phyloP scores from a whole-genome alignment of 2,797 vertebrate species.

The Pseudochirops cupreus region DNA sequence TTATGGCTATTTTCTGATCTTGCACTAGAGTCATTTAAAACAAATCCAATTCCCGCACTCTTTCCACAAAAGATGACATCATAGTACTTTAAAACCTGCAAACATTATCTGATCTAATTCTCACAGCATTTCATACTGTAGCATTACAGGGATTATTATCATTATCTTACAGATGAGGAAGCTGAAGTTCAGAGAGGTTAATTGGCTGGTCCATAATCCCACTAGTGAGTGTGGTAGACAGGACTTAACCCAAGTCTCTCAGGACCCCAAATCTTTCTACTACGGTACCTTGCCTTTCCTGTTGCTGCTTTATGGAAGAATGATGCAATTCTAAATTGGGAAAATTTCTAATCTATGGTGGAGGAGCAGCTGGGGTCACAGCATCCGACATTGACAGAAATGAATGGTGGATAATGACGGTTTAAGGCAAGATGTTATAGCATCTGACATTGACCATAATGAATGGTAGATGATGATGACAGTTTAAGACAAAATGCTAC shows the following conservation, averaged over 20 bases:
- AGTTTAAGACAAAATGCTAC: constrained; percentile 56
- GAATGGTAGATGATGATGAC: constrained; percentile 8
- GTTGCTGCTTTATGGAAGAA: neutral
- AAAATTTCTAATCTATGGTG: constrained; percentile 3
- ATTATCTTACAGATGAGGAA: neutral
- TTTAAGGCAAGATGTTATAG: constrained; percentile 53
- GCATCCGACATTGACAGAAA: constrained; percentile 42
- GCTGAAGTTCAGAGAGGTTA: neutral
- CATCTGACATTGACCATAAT: constrained; percentile 45
- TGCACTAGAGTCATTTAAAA: neutral
- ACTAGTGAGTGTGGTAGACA: neutral
- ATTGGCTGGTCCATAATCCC: neutral
- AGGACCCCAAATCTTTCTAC: neutral
- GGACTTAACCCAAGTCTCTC: neutral
- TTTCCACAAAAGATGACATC: neutral
- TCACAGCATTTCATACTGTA: neutral
- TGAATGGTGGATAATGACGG: constrained; percentile 22
- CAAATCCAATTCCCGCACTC: neutral
- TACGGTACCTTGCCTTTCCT: neutral
- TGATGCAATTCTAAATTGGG: neutral
- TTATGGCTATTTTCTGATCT: neutral
- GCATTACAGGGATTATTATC: neutral
- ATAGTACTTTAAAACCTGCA: neutral
- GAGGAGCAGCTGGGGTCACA: constrained; percentile 51
- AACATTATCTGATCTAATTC: neutral